Base-by-base conservation (phyloP, 2,797 vertebrate species). In the Schizopygopsis pylzovi region DNA sequence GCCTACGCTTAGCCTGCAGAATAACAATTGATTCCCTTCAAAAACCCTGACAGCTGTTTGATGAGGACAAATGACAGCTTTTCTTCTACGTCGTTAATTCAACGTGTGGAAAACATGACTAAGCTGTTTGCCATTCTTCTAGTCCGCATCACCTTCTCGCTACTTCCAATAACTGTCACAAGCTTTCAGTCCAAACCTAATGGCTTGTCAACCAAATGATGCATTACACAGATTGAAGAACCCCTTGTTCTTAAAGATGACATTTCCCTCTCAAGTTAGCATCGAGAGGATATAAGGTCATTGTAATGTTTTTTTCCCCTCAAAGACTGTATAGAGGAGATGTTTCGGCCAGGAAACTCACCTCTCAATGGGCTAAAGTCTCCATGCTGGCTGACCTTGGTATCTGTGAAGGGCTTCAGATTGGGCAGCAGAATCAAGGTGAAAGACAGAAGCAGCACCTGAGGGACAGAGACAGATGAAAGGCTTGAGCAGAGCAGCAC, bases 381-480 rank as follows among this genome's bases (percentile, higher is more conserved):
- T 91, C 81, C 91, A 3, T 90, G 92, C 88, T 95, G 92, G 90
- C 91, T 94, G 91, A 95, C 93, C 87, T 95, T 92, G 89, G 92
- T 90, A 84, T 95, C 93, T 4, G 94, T 93, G 86, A 95, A 95
- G 6, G 94, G 94, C 89, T 94, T 95, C 79, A 96, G 90, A 89
- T 88, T 94, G 54, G 95, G 94, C 86, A 95, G 93, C 67, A 95
- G 91, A 92, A 96, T 95, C 77, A 96, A 90, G 33, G 93, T 95
- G 89, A 96, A 95, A 67, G 95, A 96, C 82, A 95, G 92, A 88
- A 95, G 79, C 4, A 96, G 91, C 59, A 96, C 94, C 95, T 96
- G 61, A 80, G 67, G 47, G 78, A 47, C 13, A 83, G 25, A 68
- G 65, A 18, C 37, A 82, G 61, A 88, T 87, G 54, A 45, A 20